Conservation (phyloP, 2,797 vertebrate genomes). For the Rhinichthys osculus region DNA sequence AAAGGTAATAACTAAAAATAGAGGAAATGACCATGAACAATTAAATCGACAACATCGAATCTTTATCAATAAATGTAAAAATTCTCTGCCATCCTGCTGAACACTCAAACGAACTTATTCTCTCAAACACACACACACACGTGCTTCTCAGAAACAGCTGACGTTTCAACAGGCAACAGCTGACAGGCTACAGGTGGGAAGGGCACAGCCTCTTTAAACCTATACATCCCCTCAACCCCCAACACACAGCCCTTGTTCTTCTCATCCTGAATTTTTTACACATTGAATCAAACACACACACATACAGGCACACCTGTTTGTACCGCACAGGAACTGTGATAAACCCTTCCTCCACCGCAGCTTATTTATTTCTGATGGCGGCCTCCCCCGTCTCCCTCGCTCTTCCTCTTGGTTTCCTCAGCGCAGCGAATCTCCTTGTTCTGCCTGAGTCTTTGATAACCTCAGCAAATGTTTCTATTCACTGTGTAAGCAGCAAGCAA, state of each 20-base stretch:
- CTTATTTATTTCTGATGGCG: conserved; percentile 49
- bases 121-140: conserved; percentile 63
- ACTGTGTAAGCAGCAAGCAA: conserved; percentile 24
- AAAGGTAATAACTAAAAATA: neutral
- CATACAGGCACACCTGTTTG: conserved; percentile 67
- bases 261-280: conserved; percentile 36
- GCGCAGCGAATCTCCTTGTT: conserved; percentile 18
- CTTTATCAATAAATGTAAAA: conserved; percentile 1
- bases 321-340: conserved; percentile 74
- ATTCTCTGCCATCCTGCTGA: no score
- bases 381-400: conserved; percentile 47
- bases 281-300: conserved; percentile 6
- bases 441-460: conserved; percentile 36
- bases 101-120: no score
- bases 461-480: conserved; percentile 40
- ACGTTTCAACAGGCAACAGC: conserved; percentile 84
- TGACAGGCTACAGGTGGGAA: conserved; percentile 84
- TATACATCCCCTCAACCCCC: conserved; percentile 53
- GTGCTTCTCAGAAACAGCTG: conserved; percentile 84
- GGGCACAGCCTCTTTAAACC: conserved; percentile 77
- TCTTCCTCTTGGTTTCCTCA: conserved; percentile 35
- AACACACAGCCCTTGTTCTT: conserved; percentile 57
- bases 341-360: conserved; percentile 60
- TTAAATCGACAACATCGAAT: neutral
- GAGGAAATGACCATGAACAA: neutral